Evolutionary conservation across 2,113 vertebrate genomes (phyloP), one percentile per base, ranked within the genome.

Genomic region (Origma solitaria): DNA sequence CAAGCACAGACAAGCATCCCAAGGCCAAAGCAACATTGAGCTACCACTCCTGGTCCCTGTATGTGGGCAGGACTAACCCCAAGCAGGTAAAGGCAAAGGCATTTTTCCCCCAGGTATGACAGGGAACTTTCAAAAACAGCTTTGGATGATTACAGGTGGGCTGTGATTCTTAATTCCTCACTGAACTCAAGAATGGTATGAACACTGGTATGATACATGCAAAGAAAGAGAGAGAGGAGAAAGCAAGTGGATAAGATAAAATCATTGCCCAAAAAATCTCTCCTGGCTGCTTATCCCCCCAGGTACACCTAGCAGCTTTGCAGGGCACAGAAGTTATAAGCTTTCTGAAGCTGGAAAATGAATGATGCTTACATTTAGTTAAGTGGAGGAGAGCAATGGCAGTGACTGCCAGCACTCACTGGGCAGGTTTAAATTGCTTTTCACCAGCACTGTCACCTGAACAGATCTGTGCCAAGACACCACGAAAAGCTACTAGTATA

Each of bases 341-440:
- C n/a, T 75, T 91, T 78, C 51, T 50, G 47, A 92, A 85, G 37
- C 15, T 20, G 57, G 35, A 49, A 89, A 45, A 61, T 33, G 1
- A 56, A 57, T 2, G 1, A 3, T 61, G 75, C 38, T 56, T 45
- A 44, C 27, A 33, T 53, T 44, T 44, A 75, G 68, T 40, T 71
- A 88, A 88, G 15, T 27, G 30, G 9, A 49, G 16, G 35, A 70
- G 40, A 78, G 24, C 62, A 93, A 69, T 3, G 9, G 38, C 37
- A 61, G 31, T n/a, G 51, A 82, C 58, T 82, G 51, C 21, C 72
- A 82, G 69, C 33, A 57, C 25, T 89, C 73, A 58, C 2, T 61
- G 19, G 30, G 58, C 49, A 73, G 44, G 17, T 97, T 82, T 62
- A 93, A 93, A 95, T 45, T 58, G 92, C 82, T 95, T 94, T 84